Base-by-base conservation (phyloP, 2,113 vertebrate genomes). In the Pipa parva region DNA sequence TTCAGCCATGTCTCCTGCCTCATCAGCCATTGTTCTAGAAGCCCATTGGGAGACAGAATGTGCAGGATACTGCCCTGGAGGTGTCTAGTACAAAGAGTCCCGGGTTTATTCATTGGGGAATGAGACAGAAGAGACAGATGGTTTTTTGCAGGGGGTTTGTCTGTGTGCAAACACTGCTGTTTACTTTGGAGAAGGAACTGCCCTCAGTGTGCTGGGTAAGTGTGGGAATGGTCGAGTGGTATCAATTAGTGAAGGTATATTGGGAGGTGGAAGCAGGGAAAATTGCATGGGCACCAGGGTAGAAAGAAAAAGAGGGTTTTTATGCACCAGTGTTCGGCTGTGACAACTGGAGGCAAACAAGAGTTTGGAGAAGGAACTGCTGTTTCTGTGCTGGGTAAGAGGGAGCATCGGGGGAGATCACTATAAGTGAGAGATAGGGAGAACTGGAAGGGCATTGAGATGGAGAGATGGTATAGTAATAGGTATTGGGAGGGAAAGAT, bases 161-260 rank as follows among this genome's bases (percentile, higher is more conserved):
- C 26, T 59, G n/a, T 73, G 68, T 76, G 48, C 26, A 20, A 37
- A 11, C 50, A 54, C 57, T 52, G 20, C 1, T 17, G 63, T 46
- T 9, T 1, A 52, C 24, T 84, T 83, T 49, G 74, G 71, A 62
- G 12, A 6, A 0, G 73, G 72, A 27, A 79, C 73, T 12, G 15
- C 17, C 1, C 60, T 83, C 45, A 54, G 67, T 10, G 3, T 79
- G 27, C 7, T 79, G 37, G 78, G 78, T 81, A 73, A 79, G 71
- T 62, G 25, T 24, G 20, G 21, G 7, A 22, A 25, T 39, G 18
- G 21, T 18, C 9, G 12, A 20, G 21, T 18, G 46, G 9, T 20
- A 49, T n/a, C 3, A 13, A 31, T 31, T 6, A 42, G 39, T 10
- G 39, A 13, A 15, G 39, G 17, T 10, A 42, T 4, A 13, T n/a